Evolutionary conservation across 2,888 invertebrate genomes (phyloP), one percentile per base, ranked within the genome.

Genomic region (Coenonympha glycerion): DNA sequence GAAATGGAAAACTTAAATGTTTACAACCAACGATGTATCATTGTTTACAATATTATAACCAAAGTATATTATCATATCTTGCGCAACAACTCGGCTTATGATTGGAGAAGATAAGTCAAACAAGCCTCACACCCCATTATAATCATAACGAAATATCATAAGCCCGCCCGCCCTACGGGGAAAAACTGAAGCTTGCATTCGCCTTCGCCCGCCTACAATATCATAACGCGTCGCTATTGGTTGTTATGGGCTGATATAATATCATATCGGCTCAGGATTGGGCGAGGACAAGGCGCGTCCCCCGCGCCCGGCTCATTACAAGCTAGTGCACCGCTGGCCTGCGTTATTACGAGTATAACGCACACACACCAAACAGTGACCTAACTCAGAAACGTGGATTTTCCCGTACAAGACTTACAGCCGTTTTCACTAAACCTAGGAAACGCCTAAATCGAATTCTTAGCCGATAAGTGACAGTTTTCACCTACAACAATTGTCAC

Each of bases 231-330:
- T 76, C 60, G 74, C 84, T 76, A 90, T 90, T 87, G 87, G 88
- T 70, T 70, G 79, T 79, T 77, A 83, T 81, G 76, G 78, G 66
- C 71, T 87, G 87, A 89, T 90, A 90, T 90, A 88, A 90, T 90
- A 90, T 89, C 89, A 90, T 90, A 90, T 87, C 88, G 84, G 62
- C 65, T 69, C 68, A 73, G 82, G 80, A 89, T 89, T 89, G 89
- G 89, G 64, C 73, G 81, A 79, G 73, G 71, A 70, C 54, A 69
- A 64, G 73, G 67, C 66, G 59, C 71, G 69, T 73, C 77, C 77
- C 76, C 73, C 77, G 65, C 70, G 66, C 74, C 59, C 58, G 55
- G 63, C 64, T 74, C 71, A 78, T 76, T 78, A 79, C 75, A 84
- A 76, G 79, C 76, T 76, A 78, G 73, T 84, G 79, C 83, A 79